phyloP scores from a whole-genome alignment of 2,797 vertebrate species.

The Naso thynnoides region DNA sequence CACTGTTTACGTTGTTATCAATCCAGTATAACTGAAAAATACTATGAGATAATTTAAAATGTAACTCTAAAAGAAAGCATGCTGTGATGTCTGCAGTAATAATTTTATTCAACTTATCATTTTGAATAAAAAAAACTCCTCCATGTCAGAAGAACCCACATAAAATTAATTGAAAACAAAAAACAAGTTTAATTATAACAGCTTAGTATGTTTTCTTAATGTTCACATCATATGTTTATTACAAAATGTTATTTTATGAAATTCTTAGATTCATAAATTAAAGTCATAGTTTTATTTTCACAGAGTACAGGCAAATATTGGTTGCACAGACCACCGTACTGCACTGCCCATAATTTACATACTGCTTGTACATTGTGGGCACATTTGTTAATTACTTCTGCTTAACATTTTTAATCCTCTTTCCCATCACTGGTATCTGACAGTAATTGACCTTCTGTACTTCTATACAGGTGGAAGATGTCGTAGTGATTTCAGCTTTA shows the following conservation, averaged over 20 bases:
- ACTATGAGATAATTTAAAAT: no score
- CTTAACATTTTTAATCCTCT: constrained; percentile 47
- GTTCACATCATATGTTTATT: no score
- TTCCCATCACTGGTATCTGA: constrained; percentile 22
- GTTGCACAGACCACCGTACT: background rate
- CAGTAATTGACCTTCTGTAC: constrained; percentile 59
- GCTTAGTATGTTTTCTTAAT: no score
- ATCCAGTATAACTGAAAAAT: no score
- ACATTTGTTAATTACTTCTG: constrained; percentile 52
- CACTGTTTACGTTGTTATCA: no score
- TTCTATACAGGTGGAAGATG: constrained; percentile 28
- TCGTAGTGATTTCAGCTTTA: constrained; percentile 25
- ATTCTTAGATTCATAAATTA: background rate
- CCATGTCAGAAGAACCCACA: background rate
- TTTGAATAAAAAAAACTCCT: background rate
- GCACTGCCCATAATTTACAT: background rate
- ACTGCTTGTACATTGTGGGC: constrained; percentile 15
- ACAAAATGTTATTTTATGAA: no score
- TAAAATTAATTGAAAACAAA: background rate
- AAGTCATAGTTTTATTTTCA: background rate
- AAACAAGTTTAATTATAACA: background rate
- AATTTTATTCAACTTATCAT: background rate
- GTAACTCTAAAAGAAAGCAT: no score
- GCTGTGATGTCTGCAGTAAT: no score
- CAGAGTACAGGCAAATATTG: background rate